Base-by-base conservation (phyloP, 2,888 invertebrate genomes). In the Drosophila mimica region DNA sequence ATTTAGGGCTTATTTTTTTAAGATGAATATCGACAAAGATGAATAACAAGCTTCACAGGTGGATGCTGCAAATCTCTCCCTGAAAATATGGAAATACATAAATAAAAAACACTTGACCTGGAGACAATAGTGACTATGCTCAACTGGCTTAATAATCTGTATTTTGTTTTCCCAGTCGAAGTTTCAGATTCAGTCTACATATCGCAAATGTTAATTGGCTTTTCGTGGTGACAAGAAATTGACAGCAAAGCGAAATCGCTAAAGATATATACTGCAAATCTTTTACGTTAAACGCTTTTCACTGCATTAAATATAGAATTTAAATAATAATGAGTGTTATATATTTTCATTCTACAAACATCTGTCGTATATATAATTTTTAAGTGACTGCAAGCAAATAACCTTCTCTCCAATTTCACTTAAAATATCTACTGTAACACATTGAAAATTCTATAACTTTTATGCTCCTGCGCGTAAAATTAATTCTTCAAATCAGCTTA, bases 401-500 rank as follows among this genome's bases (percentile, higher is more conserved):
- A 15, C 0, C 0, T 15, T 4, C 15, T 20, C 15, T 25, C 0
- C 4, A 36, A 17, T 7, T 53, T 17, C 17, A 15, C 3, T 11
- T 57, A 2, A 61, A 54, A 43, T 43, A 33, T 20, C 36, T 43
- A 31, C 38, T 33, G 53, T 13, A 58, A 64, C 9, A 56, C 11
- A 36, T 30, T 30, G n/a, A n/a, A 52, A 36, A 3, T 25, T 13
- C 5, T 8, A n/a, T 46, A 6, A 46, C 61, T 52, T 15, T 48
- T 56, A 33, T 30, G 51, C 52, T 58, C 7, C 34, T 36, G 25
- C 15, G 36, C 20, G 33, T 33, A 53, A 66, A 80, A 54, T 70
- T 48, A 58, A 63, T 62, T 70, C 52, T 28, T 25, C 38, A 65
- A 74, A 62, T 40, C 65, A 33, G 38, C 59, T 70, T 60, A 62